A percentile compares a stretch with the other conserved stretches of the same genome.
Evolutionary conservation across 2,888 invertebrate genomes (phyloP).

Genomic region (Aquatica leii): DNA sequence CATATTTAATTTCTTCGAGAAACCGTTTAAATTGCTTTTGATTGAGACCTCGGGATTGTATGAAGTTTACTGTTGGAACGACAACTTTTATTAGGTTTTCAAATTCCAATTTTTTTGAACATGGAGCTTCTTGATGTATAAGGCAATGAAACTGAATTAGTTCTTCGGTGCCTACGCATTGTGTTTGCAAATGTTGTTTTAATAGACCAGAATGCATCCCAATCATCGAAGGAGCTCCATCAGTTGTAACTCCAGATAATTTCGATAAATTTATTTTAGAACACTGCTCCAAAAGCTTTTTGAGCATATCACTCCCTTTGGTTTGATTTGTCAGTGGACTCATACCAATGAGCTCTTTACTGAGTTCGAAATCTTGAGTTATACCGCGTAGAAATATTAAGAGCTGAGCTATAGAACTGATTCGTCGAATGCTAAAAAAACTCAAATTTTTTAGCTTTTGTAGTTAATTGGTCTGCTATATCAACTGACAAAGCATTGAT

Average conservation of each 20-base stretch:
- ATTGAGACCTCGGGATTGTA: conserved; percentile 17
- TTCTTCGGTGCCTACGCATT: neutral
- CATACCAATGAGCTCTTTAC: neutral
- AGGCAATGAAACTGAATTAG: conserved; percentile 13
- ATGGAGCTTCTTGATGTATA: conserved; percentile 12
- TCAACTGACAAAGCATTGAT: conserved; percentile 12
- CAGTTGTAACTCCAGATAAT: conserved; percentile 13
- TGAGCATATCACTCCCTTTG: conserved; percentile 19
- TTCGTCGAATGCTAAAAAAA: conserved; percentile 12
- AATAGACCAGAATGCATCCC: conserved; percentile 12
- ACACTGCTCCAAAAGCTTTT: conserved; percentile 9
- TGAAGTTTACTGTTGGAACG: conserved; percentile 13
- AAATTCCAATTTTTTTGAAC: neutral
- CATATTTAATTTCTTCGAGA: conserved; percentile 12
- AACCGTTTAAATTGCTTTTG: conserved; percentile 2
- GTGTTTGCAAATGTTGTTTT: no score
- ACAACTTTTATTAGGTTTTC: conserved; percentile 11
- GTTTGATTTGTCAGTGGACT: conserved; percentile 21
- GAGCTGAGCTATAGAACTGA: conserved; percentile 4
- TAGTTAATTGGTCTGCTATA: conserved; percentile 14
- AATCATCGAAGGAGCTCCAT: conserved; percentile 15
- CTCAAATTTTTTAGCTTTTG: conserved; percentile 8
- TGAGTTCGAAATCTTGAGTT: neutral
- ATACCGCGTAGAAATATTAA: conserved; percentile 16
- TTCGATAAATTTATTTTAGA: conserved; percentile 12